Percentiles rank a stretch among this genome's conserved stretches.
phyloP scores from a whole-genome alignment of 2,797 vertebrate species.

The Glossophaga mutica region DNA sequence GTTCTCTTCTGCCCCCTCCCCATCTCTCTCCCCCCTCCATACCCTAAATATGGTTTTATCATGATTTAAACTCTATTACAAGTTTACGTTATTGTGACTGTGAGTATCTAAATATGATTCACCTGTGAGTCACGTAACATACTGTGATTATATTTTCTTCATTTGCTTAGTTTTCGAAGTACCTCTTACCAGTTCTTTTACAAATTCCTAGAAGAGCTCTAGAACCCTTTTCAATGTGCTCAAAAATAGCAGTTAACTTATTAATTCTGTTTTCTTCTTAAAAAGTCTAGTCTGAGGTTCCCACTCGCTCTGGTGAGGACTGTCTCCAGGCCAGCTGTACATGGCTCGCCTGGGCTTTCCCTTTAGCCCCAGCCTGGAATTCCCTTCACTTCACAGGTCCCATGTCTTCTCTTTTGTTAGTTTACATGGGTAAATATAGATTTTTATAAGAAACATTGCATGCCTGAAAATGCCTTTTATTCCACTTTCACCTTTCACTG shows the following conservation, averaged over 20 bases:
- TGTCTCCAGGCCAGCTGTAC: not conserved
- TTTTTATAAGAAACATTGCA: not conserved
- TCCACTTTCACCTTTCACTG: not conserved
- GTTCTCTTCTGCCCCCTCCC: not conserved
- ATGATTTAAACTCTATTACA: not conserved
- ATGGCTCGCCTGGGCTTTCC: not conserved
- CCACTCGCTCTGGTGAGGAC: not conserved
- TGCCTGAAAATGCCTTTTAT: not conserved
- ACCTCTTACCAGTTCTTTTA: not conserved
- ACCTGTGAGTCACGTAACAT: not conserved
- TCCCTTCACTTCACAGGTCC: not conserved
- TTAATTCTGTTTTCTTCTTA: not conserved
- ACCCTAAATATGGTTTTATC: not conserved
- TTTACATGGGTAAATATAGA: not conserved
- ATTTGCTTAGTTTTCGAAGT: constrained; percentile 32
- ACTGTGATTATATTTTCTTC: not conserved
- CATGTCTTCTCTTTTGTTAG: not conserved
- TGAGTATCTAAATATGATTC: not conserved
- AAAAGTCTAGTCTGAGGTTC: not conserved
- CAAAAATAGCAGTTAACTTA: not conserved
- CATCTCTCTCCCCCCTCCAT: not conserved
- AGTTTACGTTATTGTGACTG: not conserved
- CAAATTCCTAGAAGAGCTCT: not conserved
- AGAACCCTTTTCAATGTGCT: not conserved
- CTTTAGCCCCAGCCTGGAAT: not conserved